Percentiles rank a stretch among this genome's conserved stretches.
Evolutionary conservation across 1,140 invertebrate species (phyloP).

Genomic region (Ips nitidus): DNA sequence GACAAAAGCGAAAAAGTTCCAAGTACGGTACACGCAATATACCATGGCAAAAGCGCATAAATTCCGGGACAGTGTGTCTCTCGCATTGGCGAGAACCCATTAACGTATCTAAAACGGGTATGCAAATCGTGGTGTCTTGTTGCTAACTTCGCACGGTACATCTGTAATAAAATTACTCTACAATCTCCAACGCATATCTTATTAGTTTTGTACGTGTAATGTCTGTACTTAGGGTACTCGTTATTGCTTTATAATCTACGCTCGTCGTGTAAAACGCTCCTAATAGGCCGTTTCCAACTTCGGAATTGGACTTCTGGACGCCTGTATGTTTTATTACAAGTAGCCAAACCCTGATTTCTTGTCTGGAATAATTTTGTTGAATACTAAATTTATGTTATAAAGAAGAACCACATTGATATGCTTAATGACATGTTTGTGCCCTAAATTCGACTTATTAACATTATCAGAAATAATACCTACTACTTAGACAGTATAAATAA

Average conservation of each 20-base stretch:
- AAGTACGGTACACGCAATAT: constrained; percentile 15
- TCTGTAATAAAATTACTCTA: constrained; percentile 23
- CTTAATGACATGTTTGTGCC: no score
- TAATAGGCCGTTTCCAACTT: constrained; percentile 9
- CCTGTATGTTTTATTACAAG: no score
- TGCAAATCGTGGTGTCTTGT: constrained; percentile 15
- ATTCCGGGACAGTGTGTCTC: background rate
- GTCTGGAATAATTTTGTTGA: no score
- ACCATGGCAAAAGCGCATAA: constrained; percentile 11
- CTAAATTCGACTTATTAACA: no score
- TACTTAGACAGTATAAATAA: no score
- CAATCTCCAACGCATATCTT: constrained; percentile 20
- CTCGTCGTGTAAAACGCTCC: constrained; percentile 4
- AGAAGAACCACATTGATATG: no score
- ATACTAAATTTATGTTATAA: no score
- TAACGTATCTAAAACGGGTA: constrained; percentile 22
- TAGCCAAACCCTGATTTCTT: no score
- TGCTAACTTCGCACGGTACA: constrained; percentile 23
- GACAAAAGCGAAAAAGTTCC: background rate
- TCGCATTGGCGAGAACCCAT: constrained; percentile 15
- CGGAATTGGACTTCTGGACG: no score
- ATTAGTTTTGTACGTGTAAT: constrained; percentile 23
- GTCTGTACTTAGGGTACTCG: constrained; percentile 11
- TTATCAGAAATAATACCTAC: no score
- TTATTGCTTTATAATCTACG: constrained; percentile 21